Base-by-base conservation (phyloP, 2,113 vertebrate genomes). In the Asarcornis scutulata region DNA sequence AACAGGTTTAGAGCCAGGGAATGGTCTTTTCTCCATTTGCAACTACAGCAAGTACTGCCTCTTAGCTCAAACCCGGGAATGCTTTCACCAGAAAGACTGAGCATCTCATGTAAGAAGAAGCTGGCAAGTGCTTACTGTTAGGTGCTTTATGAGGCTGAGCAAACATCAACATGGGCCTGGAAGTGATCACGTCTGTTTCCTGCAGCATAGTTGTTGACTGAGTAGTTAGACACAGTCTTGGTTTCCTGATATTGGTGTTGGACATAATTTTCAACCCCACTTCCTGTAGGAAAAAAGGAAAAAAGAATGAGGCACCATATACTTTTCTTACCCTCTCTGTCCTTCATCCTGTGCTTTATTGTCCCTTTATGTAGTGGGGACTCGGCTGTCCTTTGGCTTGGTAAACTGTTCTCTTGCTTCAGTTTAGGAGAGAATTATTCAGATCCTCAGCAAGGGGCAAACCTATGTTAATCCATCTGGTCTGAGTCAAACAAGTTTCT, bases 211-310 rank as follows among this genome's bases (percentile, higher is more conserved):
- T 25, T 73, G 86, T 66, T 3, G 66, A 14, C 31, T 81, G 38
- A 46, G 66, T 63, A 18, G 69, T 79, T 87, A 68, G 36, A 17
- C 82, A 97, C 6, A 79, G 53, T 36, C 59, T 93, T 50, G 98
- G 97, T 76, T 93, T 97, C 86, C 88, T 96, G 88, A 97, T 96
- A 38, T 96, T 86, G 44, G 91, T 93, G 55, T 98, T 97, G 46
- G 93, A 96, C 63, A 97, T 81, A 77, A 97, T 73, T 96, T 98
- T 98, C 93, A 98, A 83, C 22, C 97, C 96, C 87, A 95, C 71
- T 7, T 93, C 90, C 97, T 98, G 75, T 11, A 90, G n/a, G n/a
- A 73, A 50, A 17, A 34, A 80, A 71, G 16, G 21, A 62, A 74
- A 36, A 36, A 3, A 77, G 40, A 64, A 23, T 42, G 21, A 46